Base-by-base conservation (phyloP, 2,113 vertebrate genomes). In the Ageneiosus marmoratus region DNA sequence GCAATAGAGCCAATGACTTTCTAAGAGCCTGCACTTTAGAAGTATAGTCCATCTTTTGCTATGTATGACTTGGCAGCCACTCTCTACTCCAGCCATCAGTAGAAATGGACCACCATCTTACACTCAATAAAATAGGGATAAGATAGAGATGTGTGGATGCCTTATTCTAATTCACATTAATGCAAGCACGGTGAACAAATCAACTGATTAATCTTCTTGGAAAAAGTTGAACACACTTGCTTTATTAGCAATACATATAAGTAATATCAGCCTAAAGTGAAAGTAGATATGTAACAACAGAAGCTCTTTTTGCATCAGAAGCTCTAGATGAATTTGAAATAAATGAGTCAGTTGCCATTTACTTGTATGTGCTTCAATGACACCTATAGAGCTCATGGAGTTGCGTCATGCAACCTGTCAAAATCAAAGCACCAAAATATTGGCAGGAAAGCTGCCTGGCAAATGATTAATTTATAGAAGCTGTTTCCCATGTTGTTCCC, bases 221-320 rank as follows among this genome's bases (percentile, higher is more conserved):
- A 4, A 50, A 72, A 73, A 50, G 24, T 15, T 9, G 46, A 27
- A 50, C 5, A 29, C 70, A 48, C 24, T 73, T 27, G 44, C 2
- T 46, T 72, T n/a, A 72, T 72, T 48, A 72, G 69, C 9, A 37
- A 69, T 69, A 44, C n/a, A n/a, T 22, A 41, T 44, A 69, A 41
- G 7, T 69, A 11, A 70, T 70, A 4, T 46, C 37, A 34, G 12
- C 4, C 22, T 70, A 46, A 70, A 46, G 67, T 70, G 67, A 70
- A n/a, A 73, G 24, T 48, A 73, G n/a, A 50, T 70, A 10, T 70
- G 22, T 11, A 70, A 11, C 37, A 32, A 16, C 46, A n/a, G 46
- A 70, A n/a, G n/a, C n/a, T n/a, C n/a, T n/a, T n/a, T n/a, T n/a
- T n/a, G n/a, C n/a, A n/a, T n/a, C n/a, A n/a, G n/a, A n/a, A n/a